A percentile compares a stretch with the other conserved stretches of the same genome.
Conservation (phyloP, 2,888 invertebrate species). For the Leptopilina drosophilae region DNA sequence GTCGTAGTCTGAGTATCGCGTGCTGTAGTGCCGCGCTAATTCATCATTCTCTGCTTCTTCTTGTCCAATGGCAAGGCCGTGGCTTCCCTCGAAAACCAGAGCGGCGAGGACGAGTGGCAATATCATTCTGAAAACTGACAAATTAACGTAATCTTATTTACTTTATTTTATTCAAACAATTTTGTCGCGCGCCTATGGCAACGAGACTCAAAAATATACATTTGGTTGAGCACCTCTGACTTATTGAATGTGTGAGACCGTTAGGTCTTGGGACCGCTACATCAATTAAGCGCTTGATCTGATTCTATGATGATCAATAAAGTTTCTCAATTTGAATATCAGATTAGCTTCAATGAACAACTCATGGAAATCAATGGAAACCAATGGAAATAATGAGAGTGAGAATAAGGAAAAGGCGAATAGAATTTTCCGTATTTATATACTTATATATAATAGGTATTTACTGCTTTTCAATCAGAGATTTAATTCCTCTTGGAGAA, state of each 20-base stretch:
- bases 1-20: constrained; percentile 69
- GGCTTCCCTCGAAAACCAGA: constrained; percentile 55
- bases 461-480: too few species aligned
- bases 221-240: constrained; percentile 58
- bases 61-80: constrained; percentile 57
- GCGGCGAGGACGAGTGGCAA: constrained; percentile 56
- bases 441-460: too few species aligned
- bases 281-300: constrained; percentile 54
- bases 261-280: constrained; percentile 58
- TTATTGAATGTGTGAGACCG: constrained; percentile 55
- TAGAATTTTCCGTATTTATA: too few species aligned
- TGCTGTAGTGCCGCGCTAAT: constrained; percentile 67
- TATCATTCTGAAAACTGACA: constrained; percentile 53
- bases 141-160: not conserved
- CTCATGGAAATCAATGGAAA: not conserved
- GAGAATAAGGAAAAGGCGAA: not conserved
- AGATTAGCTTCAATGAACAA: not conserved
- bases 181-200: too few species aligned
- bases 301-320: constrained; percentile 52
- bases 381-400: not conserved
- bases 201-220: constrained; percentile 17
- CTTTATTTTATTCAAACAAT: not conserved
- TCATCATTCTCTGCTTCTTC: constrained; percentile 62
- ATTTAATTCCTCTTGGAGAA: too few species aligned
- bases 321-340: constrained; percentile 42